Evolutionary conservation across 2,888 invertebrate species (phyloP).

Genomic region (Drosophila trichaetosa): DNA sequence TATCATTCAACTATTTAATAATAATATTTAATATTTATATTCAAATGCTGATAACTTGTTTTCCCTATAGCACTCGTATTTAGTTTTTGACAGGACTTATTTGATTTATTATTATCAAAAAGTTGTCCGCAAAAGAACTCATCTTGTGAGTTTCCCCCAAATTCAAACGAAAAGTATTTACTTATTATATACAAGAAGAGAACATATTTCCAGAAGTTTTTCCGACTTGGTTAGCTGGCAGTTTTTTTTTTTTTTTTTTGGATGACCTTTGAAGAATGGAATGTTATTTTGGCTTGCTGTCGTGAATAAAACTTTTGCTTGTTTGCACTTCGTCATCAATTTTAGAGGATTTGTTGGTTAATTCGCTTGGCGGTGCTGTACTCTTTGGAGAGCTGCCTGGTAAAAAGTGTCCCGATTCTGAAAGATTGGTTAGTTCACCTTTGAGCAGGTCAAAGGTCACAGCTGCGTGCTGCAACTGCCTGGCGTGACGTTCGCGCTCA

Average conservation of each 20-base stretch:
- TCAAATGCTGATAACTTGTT: background rate
- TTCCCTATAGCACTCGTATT: background rate
- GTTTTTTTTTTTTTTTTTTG: background rate
- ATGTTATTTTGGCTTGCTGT: background rate
- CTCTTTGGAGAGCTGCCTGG: background rate
- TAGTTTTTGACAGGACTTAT: background rate
- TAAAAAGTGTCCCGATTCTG: background rate
- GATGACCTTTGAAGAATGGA: background rate
- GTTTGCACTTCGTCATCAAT: conserved; percentile 16
- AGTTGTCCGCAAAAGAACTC: background rate
- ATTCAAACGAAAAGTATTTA: background rate
- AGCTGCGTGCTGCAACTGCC: conserved; percentile 85
- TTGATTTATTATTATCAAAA: background rate
- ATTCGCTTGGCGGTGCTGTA: background rate
- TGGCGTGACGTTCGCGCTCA: conserved; percentile 88
- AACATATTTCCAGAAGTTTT: background rate
- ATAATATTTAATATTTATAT: no score
- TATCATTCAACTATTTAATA: no score
- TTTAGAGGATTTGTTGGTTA: background rate
- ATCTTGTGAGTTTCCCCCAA: background rate
- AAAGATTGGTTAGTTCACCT: conserved; percentile 39
- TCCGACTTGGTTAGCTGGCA: background rate
- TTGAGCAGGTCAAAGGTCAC: conserved; percentile 64
- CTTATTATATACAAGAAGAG: background rate
- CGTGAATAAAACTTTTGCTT: conserved; percentile 16